phyloP scores from a whole-genome alignment of 1,140 invertebrate species.

The Drosophila leontia region DNA sequence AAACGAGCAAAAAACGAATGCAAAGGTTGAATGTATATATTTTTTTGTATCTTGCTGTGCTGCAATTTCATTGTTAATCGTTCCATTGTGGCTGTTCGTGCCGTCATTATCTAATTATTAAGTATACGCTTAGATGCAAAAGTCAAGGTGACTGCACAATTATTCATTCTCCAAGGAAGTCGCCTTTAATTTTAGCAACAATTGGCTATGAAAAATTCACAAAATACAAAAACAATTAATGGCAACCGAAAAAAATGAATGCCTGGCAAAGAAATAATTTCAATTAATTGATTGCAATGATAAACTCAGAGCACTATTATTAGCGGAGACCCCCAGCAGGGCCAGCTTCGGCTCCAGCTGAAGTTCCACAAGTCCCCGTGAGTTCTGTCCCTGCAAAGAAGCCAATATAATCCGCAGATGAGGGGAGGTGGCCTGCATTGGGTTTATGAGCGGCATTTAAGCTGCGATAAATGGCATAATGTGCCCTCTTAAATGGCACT shows the following conservation, averaged over 20 bases:
- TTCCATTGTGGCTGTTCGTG: conserved; percentile 47
- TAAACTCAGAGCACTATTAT: conserved; percentile 35
- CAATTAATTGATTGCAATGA: conserved; percentile 53
- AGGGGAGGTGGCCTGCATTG: conserved; percentile 39
- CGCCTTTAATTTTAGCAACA: conserved; percentile 15
- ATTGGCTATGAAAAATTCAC: conserved; percentile 27
- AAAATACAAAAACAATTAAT: conserved; percentile 51
- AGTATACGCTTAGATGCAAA: conserved; percentile 63
- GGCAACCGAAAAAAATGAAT: conserved; percentile 27
- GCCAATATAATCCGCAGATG: conserved; percentile 16
- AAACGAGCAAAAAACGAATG: conserved; percentile 58
- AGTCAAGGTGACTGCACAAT: conserved; percentile 78
- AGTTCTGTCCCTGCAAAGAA: conserved; percentile 21
- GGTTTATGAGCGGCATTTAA: conserved; percentile 76
- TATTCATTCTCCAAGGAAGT: conserved; percentile 63
- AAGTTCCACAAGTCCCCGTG: conserved; percentile 7
- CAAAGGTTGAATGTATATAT: conserved; percentile 54
- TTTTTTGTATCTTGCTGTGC: conserved; percentile 30
- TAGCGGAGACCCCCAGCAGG: conserved; percentile 24
- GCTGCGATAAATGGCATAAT: conserved; percentile 82
- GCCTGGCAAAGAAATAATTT: conserved; percentile 35
- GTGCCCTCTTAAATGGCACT: conserved; percentile 77
- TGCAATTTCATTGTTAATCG: conserved; percentile 63
- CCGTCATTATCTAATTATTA: conserved; percentile 77
- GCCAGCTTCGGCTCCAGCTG: neutral